These are phyloP conservation scores for Notospermus geniculatus DNA, from an alignment of 1,140 invertebrate species.

Conservation along the genomic window DNA sequence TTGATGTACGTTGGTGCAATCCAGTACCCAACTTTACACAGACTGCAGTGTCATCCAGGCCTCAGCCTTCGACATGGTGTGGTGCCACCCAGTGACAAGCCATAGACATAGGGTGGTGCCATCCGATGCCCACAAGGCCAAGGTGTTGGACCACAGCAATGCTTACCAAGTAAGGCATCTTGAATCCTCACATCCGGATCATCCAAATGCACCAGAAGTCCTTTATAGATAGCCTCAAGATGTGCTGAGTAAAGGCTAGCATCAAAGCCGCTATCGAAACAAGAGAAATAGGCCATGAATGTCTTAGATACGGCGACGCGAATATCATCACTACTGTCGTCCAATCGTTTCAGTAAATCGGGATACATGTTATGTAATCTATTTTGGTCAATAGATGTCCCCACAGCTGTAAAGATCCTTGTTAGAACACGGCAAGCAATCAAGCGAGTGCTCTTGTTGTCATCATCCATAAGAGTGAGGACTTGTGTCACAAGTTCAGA, in stretches of 20 bases:
- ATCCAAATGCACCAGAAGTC: slow-evolving; percentile 71
- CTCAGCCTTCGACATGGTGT: too few species aligned
- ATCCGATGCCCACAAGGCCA: not conserved
- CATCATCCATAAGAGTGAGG: slow-evolving; percentile 66
- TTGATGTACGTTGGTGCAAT: too few species aligned
- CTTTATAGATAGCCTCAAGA: slow-evolving; percentile 66
- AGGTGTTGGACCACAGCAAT: not conserved
- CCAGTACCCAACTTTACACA: too few species aligned
- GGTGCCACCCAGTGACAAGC: too few species aligned
- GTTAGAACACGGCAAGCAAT: slow-evolving; percentile 64
- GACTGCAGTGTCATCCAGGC: too few species aligned
- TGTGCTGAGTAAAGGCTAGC: slow-evolving; percentile 62
- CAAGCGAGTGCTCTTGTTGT: slow-evolving; percentile 64
- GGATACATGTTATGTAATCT: slow-evolving; percentile 56
- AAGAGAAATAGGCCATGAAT: slow-evolving; percentile 59
- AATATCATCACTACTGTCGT: slow-evolving; percentile 71
- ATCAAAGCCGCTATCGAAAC: slow-evolving; percentile 56
- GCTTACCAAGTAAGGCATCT: slow-evolving; percentile 56
- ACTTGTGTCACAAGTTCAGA: slow-evolving; percentile 55
- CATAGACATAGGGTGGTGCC: not conserved
- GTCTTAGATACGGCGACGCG: slow-evolving; percentile 62
- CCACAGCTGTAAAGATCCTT: slow-evolving; percentile 46
- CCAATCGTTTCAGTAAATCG: slow-evolving; percentile 68
- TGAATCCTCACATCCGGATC: slow-evolving; percentile 67
- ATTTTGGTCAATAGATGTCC: slow-evolving; percentile 35